These are phyloP conservation scores for Zaprionus kolodkinae DNA, from an alignment of 1,140 invertebrate species.

Conservation along the genomic window DNA sequence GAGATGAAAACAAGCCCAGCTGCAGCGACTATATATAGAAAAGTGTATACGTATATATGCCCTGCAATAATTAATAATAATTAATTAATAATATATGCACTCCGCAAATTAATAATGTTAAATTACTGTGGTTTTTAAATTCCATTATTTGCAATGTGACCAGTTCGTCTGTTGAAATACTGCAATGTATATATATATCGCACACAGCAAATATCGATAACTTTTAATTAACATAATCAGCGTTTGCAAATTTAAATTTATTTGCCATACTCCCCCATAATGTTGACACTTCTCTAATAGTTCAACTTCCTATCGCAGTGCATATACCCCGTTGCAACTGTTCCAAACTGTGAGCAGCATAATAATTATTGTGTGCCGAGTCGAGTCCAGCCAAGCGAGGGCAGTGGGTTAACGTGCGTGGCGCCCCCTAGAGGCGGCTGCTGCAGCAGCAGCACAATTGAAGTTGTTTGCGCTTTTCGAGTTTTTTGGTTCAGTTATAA, in stretches of 20 bases:
- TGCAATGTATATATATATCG: no score
- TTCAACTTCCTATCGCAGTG: not conserved
- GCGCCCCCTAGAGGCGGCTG: conserved; percentile 46
- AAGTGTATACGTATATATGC: no score
- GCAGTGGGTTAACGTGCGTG: conserved; percentile 76
- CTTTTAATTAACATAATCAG: no score
- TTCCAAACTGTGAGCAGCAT: conserved; percentile 32
- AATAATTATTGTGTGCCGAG: conserved; percentile 55
- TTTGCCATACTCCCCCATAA: not conserved
- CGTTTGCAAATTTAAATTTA: not conserved
- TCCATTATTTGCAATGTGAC: no score
- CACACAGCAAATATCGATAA: no score
- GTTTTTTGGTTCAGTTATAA: conserved; percentile 52
- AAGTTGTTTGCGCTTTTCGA: conserved; percentile 47
- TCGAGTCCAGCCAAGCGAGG: conserved; percentile 51
- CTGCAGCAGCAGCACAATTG: conserved; percentile 46
- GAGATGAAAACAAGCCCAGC: not conserved
- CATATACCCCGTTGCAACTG: conserved; percentile 3
- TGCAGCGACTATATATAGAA: not conserved
- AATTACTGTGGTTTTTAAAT: no score
- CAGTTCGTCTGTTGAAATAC: no score
- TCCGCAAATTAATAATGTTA: no score
- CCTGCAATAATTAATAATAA: no score
- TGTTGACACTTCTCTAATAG: not conserved
- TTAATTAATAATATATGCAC: no score